Evolutionary conservation across 2,888 invertebrate species (phyloP), one percentile per base, ranked within the genome.

Genomic region (Hipparchia sbordonii): DNA sequence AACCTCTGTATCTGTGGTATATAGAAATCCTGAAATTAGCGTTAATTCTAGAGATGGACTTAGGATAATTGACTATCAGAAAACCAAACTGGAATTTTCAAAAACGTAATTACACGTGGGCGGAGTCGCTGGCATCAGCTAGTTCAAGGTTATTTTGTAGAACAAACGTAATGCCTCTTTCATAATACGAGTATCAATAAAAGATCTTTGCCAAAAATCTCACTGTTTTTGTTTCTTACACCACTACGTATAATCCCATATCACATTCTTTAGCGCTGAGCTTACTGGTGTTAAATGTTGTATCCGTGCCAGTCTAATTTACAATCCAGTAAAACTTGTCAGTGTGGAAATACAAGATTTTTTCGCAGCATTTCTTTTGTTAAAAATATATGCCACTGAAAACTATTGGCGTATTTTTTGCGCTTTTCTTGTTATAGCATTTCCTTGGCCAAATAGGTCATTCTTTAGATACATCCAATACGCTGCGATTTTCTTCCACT

Each of bases 401-500:
- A 63, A 51, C 33, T 51, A 65, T 52, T 65, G 52, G 51, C 33
- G 65, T 33, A 52, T 65, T 63, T 60, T 65, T 52, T 65, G 65
- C 52, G 52, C 65, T 6, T 10, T 51, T 45, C 71, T 60, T 56
- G 54, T 8, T 54, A 59, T 65, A 61, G 45, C 33, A 67, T 69
- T 73, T 71, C 72, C 71, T 74, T 45, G 62, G 71, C 71, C 72
- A 75, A 74, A 73, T 70, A 70, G 74, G 72, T 71, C 72, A 65
- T 61, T 69, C 71, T 70, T 74, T 76, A 51, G 69, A 72, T 74
- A 63, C 67, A 70, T 74, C 67, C 72, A 72, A 76, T 74, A 63
- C 73, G 59, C 73, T 76, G 67, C 66, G 69, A 74, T 73, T 72
- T 73, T 74, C 68, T 69, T 68, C 56, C 72, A 70, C 60, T 69